These are phyloP conservation scores for Paelopatides confundens DNA, from an alignment of 53 echinoderm and acorn worm species.

Conservation along the genomic window DNA sequence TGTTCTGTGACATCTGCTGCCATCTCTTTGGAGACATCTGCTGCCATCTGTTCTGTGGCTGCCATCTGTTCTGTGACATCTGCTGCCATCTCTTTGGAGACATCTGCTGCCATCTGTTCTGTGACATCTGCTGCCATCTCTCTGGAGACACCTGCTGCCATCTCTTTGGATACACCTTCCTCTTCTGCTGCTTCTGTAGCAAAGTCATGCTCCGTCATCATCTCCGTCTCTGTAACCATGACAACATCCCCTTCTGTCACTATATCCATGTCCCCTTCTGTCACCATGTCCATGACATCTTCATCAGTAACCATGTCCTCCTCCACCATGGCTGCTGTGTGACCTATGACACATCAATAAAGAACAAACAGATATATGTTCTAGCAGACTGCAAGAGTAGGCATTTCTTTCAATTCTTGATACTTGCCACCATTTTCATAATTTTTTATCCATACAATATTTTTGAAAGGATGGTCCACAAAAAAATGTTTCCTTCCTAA, in stretches of 20 bases:
- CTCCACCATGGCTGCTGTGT: background rate
- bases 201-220: background rate
- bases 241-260: background rate
- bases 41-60: background rate
- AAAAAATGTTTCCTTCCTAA: too few relatives aligned
- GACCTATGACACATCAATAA: background rate
- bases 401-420: too few relatives aligned
- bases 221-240: background rate
- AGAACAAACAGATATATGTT: too few relatives aligned
- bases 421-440: too few relatives aligned
- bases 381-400: too few relatives aligned
- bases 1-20: too few relatives aligned
- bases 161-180: background rate
- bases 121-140: background rate
- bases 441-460: too few relatives aligned
- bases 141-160: background rate
- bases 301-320: background rate
- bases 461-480: too few relatives aligned
- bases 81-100: too few relatives aligned
- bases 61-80: background rate
- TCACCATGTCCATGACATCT: background rate
- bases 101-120: too few relatives aligned
- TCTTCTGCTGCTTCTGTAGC: background rate
- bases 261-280: background rate
- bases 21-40: background rate